A percentile compares a stretch with the other conserved stretches of the same genome.
These are phyloP conservation scores for Sus cebifrons DNA, from an alignment of 2,797 vertebrate genomes.

Conservation along the genomic window DNA sequence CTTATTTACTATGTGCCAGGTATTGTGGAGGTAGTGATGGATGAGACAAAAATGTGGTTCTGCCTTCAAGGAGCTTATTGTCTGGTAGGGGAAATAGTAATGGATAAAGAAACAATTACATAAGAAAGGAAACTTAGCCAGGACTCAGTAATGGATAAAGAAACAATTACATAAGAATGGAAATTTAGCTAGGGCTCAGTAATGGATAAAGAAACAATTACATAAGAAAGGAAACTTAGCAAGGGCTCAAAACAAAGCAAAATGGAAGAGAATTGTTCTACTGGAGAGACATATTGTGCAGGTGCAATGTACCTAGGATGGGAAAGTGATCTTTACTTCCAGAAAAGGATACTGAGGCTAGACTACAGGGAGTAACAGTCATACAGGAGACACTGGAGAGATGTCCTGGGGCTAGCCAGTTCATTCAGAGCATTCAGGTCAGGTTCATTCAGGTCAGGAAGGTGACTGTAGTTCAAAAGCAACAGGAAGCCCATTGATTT, in stretches of 20 bases:
- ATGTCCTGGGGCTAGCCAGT: not conserved
- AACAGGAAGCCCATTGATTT: not conserved
- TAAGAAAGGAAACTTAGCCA: slow-evolving; percentile 3
- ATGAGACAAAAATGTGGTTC: not conserved
- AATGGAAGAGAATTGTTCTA: not conserved
- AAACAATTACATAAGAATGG: not conserved
- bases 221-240: slow-evolving; percentile 6
- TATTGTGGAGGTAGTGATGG: not conserved
- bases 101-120: not conserved
- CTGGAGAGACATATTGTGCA: not conserved
- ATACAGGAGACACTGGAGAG: not conserved
- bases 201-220: not conserved
- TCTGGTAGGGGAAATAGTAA: not conserved
- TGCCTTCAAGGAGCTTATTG: not conserved
- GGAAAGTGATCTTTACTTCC: not conserved
- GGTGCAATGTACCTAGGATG: not conserved
- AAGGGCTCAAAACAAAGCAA: not conserved
- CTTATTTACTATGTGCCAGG: slow-evolving; percentile 5
- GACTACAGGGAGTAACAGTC: not conserved
- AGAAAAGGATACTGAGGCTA: not conserved
- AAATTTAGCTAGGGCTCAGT: not conserved
- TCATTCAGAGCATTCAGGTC: not conserved
- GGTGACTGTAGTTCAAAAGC: not conserved
- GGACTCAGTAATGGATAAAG: not conserved
- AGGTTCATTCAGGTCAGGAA: slow-evolving; percentile 1